Evolutionary conservation across 1,140 invertebrate species (phyloP), one percentile per base, ranked within the genome.

Genomic region (Drosophila lacteicornis): DNA sequence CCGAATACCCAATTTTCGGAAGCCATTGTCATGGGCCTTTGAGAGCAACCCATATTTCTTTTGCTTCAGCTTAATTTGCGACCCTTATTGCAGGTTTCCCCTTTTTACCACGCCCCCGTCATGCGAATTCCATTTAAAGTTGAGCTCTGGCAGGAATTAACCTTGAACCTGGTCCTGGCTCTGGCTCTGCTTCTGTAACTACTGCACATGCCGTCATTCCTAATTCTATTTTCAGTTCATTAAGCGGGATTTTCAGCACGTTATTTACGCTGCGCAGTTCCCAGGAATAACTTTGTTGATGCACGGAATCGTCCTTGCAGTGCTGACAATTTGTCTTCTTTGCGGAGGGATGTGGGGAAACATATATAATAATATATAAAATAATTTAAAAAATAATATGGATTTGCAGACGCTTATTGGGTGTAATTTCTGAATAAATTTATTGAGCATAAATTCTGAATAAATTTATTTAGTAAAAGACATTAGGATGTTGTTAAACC

Each of bases 221-320:
- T 87, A 65, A 76, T 87, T 84, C 73, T 80, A 84, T 87, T 87
- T 87, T 87, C 84, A 87, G 76, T 84, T 88, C 83, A 88, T 84
- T 87, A 87, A 80, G 69, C 84, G 77, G 50, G 77, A 88, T 87
- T 87, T 86, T 77, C 68, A 78, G 63, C 76, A 71, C 77, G 66
- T 87, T 87, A 84, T 80, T 80, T 78, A 56, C 61, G 55, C 68
- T 63, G 43, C 46, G 65, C 61, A 61, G 56, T 77, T 67, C 30
- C 53, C 58, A 77, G 84, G 65, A 88, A 71, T 87, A 80, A 74
- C 61, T 80, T 59, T 59, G 42, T 25, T 33, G 19, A 61, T 55
- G 47, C 17, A 25, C 27, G 53, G 53, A 56, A 25, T 25, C 53
- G 53, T 56, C 36, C 53, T 56, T 56, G 53, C 53, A 56, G 8